Evolutionary conservation across 1,140 invertebrate genomes (phyloP).

Genomic region (Conus ventricosus): DNA sequence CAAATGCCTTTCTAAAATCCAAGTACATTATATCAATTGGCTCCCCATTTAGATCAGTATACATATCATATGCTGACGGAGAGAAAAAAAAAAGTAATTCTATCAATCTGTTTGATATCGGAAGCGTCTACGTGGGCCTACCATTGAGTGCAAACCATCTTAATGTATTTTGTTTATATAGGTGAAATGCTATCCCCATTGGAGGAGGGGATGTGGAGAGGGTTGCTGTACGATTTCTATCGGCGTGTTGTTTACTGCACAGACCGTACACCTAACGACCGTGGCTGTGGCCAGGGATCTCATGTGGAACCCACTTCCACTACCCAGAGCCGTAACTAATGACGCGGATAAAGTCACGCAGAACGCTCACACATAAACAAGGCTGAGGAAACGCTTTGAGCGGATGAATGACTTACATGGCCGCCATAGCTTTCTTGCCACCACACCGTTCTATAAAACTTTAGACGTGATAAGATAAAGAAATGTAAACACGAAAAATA

Average conservation of each 20-base stretch:
- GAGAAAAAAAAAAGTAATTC: no score
- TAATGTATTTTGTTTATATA: no score
- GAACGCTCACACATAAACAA: neutral
- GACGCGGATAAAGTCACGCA: constrained; percentile 10
- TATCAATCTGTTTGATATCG: no score
- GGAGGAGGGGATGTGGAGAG: no score
- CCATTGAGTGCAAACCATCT: no score
- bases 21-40: no score
- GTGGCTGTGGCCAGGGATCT: neutral
- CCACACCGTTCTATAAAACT: neutral
- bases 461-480: neutral
- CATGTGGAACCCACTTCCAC: neutral
- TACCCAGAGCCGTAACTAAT: neutral
- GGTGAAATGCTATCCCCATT: no score
- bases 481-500: neutral
- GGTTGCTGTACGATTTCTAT: no score
- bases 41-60: no score
- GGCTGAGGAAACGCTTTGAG: neutral
- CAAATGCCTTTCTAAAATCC: no score
- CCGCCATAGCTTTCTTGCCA: neutral
- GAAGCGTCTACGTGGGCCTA: no score
- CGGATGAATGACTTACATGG: neutral
- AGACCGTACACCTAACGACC: neutral
- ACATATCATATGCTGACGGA: no score
- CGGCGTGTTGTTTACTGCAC: neutral